phyloP scores from a whole-genome alignment of 2,797 vertebrate species.

The Epinephelus awoara region DNA sequence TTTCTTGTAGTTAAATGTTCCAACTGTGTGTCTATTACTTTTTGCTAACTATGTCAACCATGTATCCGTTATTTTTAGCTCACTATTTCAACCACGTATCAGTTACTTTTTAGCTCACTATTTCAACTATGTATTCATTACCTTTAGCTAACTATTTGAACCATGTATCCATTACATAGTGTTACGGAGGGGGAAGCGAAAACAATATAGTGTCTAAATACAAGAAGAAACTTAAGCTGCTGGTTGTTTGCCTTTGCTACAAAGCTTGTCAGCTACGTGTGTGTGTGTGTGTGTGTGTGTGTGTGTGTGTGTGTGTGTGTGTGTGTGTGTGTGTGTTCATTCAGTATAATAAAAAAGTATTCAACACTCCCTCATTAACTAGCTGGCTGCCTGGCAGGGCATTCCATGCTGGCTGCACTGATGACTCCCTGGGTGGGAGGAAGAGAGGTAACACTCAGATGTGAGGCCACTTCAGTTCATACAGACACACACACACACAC shows the following conservation, averaged over 20 bases:
- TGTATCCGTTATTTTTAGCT: neutral
- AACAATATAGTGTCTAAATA: neutral
- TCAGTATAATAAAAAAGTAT: conserved; percentile 28
- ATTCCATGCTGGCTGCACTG: conserved; percentile 35
- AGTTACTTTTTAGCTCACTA: neutral
- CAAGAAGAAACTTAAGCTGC: neutral
- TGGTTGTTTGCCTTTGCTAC: neutral
- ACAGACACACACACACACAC: conserved; percentile 24
- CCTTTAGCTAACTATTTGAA: neutral
- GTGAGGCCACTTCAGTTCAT: conserved; percentile 52
- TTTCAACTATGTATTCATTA: neutral
- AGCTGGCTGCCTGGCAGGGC: conserved; percentile 49
- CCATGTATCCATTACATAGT: neutral
- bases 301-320: conserved; percentile 26
- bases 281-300: neutral
- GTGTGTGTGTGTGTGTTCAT: conserved; percentile 33
- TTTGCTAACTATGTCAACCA: too few relatives aligned
- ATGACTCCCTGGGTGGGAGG: conserved; percentile 48
- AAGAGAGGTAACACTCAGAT: conserved; percentile 36
- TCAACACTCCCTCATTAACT: conserved; percentile 70
- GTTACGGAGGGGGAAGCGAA: neutral
- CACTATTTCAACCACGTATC: neutral
- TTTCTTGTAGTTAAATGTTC: too few relatives aligned
- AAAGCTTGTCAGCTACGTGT: neutral
- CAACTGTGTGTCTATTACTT: too few relatives aligned